Percentiles rank a stretch among this genome's conserved stretches.
Evolutionary conservation across 2,888 invertebrate species (phyloP).

Genomic region (Physocephala rufipes): DNA sequence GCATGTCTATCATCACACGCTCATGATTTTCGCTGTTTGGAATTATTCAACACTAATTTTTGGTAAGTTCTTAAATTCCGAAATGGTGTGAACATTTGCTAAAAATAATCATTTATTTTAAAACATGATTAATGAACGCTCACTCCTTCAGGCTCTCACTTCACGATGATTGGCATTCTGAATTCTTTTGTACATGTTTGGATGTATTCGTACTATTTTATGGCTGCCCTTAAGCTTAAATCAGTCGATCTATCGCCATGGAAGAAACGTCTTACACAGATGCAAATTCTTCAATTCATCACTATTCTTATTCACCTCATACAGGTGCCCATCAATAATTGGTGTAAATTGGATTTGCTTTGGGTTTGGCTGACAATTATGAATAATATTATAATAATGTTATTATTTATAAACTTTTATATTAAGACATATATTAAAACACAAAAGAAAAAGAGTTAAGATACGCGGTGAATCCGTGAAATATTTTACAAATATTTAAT

Average conservation of each 20-base stretch:
- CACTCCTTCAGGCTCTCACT: slow-evolving; percentile 75
- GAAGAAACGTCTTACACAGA: slow-evolving; percentile 82
- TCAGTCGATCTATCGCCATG: slow-evolving; percentile 73
- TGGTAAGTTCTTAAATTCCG: slow-evolving; percentile 63
- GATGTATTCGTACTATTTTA: slow-evolving; percentile 81
- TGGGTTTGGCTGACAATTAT: slow-evolving; percentile 36
- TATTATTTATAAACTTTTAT: slow-evolving; percentile 54
- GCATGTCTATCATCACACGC: slow-evolving; percentile 83
- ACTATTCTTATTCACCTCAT: slow-evolving; percentile 69
- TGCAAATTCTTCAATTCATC: slow-evolving; percentile 80
- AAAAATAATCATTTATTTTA: too few relatives aligned
- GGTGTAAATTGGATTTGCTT: slow-evolving; percentile 40
- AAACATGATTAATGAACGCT: too few relatives aligned
- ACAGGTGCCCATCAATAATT: slow-evolving; percentile 46
- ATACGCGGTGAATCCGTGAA: too few relatives aligned
- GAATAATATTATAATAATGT: slow-evolving; percentile 51
- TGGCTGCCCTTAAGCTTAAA: slow-evolving; percentile 72
- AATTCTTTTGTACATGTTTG: slow-evolving; percentile 80
- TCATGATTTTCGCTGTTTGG: slow-evolving; percentile 77
- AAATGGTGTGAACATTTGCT: too few relatives aligned
- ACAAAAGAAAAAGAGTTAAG: neutral
- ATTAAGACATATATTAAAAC: slow-evolving; percentile 47
- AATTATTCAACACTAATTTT: slow-evolving; percentile 66
- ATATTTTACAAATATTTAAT: too few relatives aligned
- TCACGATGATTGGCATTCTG: slow-evolving; percentile 72